Evolutionary conservation across 2,113 vertebrate genomes (phyloP), one percentile per base, ranked within the genome.

Genomic region (Corydoras maculifer): DNA sequence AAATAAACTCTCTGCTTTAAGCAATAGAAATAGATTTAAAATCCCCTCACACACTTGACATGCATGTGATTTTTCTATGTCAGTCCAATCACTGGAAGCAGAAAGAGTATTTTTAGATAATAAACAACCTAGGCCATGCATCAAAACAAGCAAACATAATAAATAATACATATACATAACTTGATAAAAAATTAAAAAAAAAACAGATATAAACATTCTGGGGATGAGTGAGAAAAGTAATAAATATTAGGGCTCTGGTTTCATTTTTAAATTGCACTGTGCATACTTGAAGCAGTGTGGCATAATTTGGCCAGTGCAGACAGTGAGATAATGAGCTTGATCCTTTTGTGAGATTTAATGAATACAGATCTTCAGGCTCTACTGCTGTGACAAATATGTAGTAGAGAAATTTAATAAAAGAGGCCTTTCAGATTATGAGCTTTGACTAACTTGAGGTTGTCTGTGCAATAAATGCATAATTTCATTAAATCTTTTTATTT

Each of bases 391-490:
- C 69, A 84, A 74, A 80, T 79, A 65, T 63, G 57, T 59, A 67
- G 68, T 77, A 79, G 68, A 61, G 29, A 62, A 70, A 59, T 77
- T 76, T 83, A 79, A 84, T 75, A 76, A 75, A 53, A 57, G 70
- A 53, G 67, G 66, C 69, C 70, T 81, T 85, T 62, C 69, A 60
- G 68, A 68, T 84, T 84, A 87, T 86, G 83, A 77, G 18, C 4
- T 80, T 64, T 69, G 51, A 82, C 75, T 78, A 74, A 80, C 82
- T 77, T 83, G 77, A 82, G 75, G 55, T 78, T 65, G 65, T 72
- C 74, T 80, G 77, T 82, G 4, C 35, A 43, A 43, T 43, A 43
- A 43, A 43, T 43, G 4, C 35, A 43, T 43, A 5, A 43, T 43
- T 43, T 43, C 35, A 43, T 43, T 43, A 8, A 43, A 43, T 43